Conservation (phyloP, 2,888 invertebrate species). For the Lycia hirtaria region DNA sequence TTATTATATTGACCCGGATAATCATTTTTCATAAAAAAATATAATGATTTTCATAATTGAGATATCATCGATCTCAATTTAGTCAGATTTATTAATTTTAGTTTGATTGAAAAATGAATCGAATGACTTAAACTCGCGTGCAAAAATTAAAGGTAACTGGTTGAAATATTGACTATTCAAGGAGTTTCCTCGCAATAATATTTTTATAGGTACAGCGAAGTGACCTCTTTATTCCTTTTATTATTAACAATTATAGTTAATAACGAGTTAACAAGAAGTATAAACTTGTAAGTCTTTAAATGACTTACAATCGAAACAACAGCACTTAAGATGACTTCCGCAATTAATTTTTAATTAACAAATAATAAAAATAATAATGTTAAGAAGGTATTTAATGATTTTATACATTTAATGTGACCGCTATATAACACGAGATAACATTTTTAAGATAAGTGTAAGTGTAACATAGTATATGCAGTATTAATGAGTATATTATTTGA, state of each 20-base stretch:
- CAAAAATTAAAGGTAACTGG: conserved; percentile 18
- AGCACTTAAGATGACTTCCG: conserved; percentile 46
- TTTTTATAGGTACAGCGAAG: conserved; percentile 66
- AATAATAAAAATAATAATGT: conserved; percentile 12
- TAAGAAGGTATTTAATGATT: conserved; percentile 15
- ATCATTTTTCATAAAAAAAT: not conserved
- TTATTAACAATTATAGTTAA: conserved; percentile 53
- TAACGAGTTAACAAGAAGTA: conserved; percentile 43
- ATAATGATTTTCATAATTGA: not conserved
- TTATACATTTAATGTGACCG: conserved; percentile 14
- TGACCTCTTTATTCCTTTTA: conserved; percentile 56
- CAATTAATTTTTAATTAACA: conserved; percentile 22
- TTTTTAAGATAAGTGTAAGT: conserved; percentile 11
- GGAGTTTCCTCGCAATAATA: conserved; percentile 68
- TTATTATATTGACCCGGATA: not conserved
- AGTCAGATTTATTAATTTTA: not conserved
- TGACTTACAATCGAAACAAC: conserved; percentile 12
- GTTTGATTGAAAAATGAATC: conserved; percentile 13
- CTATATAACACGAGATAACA: not conserved
- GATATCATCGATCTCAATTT: not conserved
- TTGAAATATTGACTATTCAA: conserved; percentile 59
- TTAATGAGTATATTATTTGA: too few relatives aligned
- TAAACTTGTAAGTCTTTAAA: conserved; percentile 16
- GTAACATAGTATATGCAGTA: not conserved
- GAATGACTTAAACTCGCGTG: conserved; percentile 20